phyloP scores from a whole-genome alignment of 2,113 vertebrate genomes.

The Picathartes gymnocephalus region DNA sequence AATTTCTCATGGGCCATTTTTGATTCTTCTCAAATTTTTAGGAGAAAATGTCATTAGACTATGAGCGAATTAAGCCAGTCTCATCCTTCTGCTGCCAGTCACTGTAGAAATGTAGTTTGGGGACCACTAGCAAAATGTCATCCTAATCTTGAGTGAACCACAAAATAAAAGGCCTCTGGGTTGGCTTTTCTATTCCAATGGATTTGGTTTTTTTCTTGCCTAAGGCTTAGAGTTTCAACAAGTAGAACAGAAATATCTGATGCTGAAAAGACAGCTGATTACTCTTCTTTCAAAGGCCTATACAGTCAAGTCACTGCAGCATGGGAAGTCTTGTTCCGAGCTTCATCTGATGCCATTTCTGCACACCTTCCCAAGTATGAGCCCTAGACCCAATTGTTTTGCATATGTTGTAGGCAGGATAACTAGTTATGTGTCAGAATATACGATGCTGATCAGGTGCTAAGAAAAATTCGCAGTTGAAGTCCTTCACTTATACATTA shows the following conservation, averaged over 20 bases:
- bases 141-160: not conserved
- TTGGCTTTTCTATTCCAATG: not conserved
- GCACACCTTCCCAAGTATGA: not conserved
- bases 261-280: not conserved
- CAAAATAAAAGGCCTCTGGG: not conserved
- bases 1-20: not conserved
- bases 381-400: not conserved
- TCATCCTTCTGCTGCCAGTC: not conserved
- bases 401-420: not conserved
- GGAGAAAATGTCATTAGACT: not conserved
- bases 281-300: not conserved
- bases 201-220: not conserved
- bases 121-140: not conserved
- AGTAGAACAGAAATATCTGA: not conserved
- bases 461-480: not conserved
- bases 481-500: not conserved
- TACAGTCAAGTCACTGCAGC: not conserved
- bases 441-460: not conserved
- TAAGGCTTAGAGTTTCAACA: not conserved
- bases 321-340: accelerated
- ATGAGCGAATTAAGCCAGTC: not conserved
- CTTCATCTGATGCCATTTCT: not conserved
- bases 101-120: not conserved
- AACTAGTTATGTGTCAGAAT: not conserved
- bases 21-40: not conserved